phyloP scores from a whole-genome alignment of 1,140 invertebrate genomes.

The Adelges cooleyi region DNA sequence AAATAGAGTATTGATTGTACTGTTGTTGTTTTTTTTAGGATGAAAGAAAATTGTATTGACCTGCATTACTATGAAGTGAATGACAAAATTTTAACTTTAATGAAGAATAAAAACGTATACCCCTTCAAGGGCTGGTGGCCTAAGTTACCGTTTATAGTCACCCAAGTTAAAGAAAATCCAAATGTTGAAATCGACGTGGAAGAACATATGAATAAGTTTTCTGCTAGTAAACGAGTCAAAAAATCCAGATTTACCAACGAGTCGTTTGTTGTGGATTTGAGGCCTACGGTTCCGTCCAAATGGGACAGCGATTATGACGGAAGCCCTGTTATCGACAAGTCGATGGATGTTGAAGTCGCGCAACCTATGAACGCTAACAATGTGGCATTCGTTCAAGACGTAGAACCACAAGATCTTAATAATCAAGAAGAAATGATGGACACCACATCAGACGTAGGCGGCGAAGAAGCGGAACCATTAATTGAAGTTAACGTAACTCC shows the following conservation, averaged over 20 bases:
- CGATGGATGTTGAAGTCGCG: background rate
- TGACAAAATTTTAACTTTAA: background rate
- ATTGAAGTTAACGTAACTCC: background rate
- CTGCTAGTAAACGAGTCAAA: constrained; percentile 11
- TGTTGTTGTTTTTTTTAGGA: background rate
- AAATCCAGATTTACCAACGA: constrained; percentile 20
- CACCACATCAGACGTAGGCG: background rate
- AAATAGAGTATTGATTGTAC: background rate
- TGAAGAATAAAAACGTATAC: constrained; percentile 17
- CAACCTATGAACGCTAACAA: background rate
- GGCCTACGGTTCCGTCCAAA: constrained; percentile 29
- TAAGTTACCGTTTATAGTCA: background rate
- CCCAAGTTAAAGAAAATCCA: constrained; percentile 16
- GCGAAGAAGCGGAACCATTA: background rate
- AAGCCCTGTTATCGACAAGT: constrained; percentile 15
- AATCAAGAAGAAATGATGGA: background rate
- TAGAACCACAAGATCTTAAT: background rate
- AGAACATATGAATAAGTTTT: background rate
- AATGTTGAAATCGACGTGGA: constrained; percentile 17
- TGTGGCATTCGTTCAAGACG: background rate
- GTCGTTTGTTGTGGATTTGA: background rate
- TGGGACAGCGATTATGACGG: constrained; percentile 34
- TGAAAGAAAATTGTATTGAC: background rate
- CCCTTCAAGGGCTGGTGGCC: constrained; percentile 25
- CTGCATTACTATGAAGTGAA: background rate